Conservation (phyloP, 2,888 invertebrate species). For the Eretmocerus hayati region DNA sequence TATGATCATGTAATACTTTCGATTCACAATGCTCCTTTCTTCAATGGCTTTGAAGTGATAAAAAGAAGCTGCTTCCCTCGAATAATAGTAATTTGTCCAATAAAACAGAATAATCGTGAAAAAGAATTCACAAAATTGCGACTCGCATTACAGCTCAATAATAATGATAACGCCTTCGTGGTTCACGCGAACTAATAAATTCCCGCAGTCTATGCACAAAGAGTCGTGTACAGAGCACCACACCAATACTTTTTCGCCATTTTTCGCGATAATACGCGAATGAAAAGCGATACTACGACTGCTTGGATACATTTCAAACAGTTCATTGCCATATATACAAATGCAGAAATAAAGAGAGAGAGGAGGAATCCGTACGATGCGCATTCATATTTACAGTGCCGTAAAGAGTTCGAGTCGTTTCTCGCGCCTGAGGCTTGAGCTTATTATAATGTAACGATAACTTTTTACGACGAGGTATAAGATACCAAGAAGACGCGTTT, state of each 20-base stretch:
- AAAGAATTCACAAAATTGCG: constrained; percentile 27
- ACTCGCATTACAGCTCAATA: constrained; percentile 30
- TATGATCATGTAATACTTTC: no score
- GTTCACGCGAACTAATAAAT: constrained; percentile 37
- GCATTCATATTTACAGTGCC: constrained; percentile 33
- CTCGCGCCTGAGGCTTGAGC: constrained; percentile 28
- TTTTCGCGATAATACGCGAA: constrained; percentile 17
- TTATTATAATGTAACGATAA: constrained; percentile 43
- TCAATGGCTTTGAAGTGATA: no score
- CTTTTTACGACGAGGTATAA: constrained; percentile 40
- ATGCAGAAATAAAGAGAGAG: no score
- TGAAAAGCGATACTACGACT: constrained; percentile 1
- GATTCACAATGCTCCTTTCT: no score
- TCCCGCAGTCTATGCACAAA: no score
- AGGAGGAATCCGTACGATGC: constrained; percentile 21
- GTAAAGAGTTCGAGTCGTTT: constrained; percentile 33
- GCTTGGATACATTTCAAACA: constrained; percentile 15
- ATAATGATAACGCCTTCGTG: constrained; percentile 34
- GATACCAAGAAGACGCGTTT: no score
- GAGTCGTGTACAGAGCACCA: constrained; percentile 10
- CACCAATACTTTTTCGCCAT: no score
- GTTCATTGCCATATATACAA: constrained; percentile 6
- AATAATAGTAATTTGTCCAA: constrained; percentile 4
- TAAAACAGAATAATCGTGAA: constrained; percentile 10
- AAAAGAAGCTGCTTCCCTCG: no score